These are phyloP conservation scores for Bettongia penicillata DNA, from an alignment of 2,113 vertebrate species.

Conservation along the genomic window DNA sequence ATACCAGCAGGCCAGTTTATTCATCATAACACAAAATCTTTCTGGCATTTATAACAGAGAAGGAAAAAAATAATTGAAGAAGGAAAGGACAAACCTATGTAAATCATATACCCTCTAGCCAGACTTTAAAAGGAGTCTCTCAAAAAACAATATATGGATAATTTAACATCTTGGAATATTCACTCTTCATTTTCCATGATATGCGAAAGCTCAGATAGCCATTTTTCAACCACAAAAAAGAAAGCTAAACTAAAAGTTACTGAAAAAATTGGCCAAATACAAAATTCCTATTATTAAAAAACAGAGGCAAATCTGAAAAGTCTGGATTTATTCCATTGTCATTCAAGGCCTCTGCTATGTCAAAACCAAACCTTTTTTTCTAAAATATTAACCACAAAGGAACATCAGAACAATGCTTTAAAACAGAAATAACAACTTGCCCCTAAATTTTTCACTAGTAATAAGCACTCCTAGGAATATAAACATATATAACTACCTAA, in stretches of 20 bases:
- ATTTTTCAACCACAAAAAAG: constrained; percentile 56
- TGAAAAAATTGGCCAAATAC: constrained; percentile 58
- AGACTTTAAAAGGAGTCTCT: constrained; percentile 47
- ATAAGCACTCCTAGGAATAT: not conserved
- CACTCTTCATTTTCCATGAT: constrained; percentile 64
- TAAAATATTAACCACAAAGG: constrained; percentile 13
- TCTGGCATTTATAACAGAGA: constrained; percentile 32
- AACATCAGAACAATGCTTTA: constrained; percentile 27
- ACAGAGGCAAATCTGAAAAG: constrained; percentile 52
- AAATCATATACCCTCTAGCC: constrained; percentile 53
- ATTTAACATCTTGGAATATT: constrained; percentile 25
- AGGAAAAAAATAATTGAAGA: constrained; percentile 43
- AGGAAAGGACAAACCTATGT: constrained; percentile 25
- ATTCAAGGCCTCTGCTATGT: constrained; percentile 16
- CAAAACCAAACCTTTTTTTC: constrained; percentile 50
- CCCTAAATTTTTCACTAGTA: constrained; percentile 12
- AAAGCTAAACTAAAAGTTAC: constrained; percentile 48
- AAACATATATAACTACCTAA: not conserved
- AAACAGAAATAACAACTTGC: constrained; percentile 21
- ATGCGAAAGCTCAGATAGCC: constrained; percentile 53
- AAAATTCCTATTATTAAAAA: constrained; percentile 46
- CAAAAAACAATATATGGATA: constrained; percentile 58
- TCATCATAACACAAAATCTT: constrained; percentile 60
- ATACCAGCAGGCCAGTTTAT: constrained; percentile 48
- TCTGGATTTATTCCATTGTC: constrained; percentile 43